Conservation (phyloP, 2,888 invertebrate genomes). For the Criorhina ranunculi region DNA sequence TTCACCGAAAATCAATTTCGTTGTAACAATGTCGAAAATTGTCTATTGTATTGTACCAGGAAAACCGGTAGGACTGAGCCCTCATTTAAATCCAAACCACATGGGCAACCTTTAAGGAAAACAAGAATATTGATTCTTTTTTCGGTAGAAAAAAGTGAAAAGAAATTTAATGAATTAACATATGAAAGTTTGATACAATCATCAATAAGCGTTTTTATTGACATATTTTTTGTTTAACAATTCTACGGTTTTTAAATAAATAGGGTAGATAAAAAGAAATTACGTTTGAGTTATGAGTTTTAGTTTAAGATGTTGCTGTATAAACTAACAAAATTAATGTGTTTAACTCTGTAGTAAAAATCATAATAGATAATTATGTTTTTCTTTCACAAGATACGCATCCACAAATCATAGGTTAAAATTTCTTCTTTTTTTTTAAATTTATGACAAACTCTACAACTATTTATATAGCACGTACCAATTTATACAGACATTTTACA, state of each 20-base stretch:
- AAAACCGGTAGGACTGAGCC: constrained; percentile 69
- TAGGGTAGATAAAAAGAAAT: neutral
- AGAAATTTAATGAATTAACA: constrained; percentile 31
- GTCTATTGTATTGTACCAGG: constrained; percentile 38
- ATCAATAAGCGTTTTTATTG: constrained; percentile 38
- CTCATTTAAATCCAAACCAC: constrained; percentile 39
- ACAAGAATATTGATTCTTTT: constrained; percentile 7
- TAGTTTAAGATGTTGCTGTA: neutral
- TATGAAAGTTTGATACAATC: constrained; percentile 43
- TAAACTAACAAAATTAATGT: neutral
- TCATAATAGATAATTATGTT: neutral
- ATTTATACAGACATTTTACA: too few species aligned
- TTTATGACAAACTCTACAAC: too few species aligned
- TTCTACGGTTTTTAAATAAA: constrained; percentile 13
- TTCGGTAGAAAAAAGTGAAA: constrained; percentile 26
- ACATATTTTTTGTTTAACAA: constrained; percentile 12
- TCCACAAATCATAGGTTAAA: neutral
- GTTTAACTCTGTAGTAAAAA: constrained; percentile 18
- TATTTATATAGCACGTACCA: too few species aligned
- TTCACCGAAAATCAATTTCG: constrained; percentile 45
- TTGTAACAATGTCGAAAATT: constrained; percentile 38
- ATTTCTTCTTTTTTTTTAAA: neutral
- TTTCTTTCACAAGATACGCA: neutral
- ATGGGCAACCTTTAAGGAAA: constrained; percentile 28
- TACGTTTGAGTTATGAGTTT: neutral